Conservation (phyloP, 2,113 vertebrate genomes). For the Hippolais icterina region DNA sequence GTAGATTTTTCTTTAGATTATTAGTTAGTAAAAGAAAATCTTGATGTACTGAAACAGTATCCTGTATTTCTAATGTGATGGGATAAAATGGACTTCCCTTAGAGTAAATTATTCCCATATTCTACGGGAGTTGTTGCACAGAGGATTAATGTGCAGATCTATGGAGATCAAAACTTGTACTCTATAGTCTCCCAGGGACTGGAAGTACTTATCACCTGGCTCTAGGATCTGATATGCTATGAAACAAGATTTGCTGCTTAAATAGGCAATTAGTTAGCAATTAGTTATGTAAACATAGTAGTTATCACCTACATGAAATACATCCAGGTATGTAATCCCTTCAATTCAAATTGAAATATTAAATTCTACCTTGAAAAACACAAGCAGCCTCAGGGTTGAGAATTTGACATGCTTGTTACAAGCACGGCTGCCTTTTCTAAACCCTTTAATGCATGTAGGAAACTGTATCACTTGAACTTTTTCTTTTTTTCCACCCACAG, state of each 20-base stretch:
- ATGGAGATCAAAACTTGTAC: neutral
- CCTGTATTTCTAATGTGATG: neutral
- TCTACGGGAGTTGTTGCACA: neutral
- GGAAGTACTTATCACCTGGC: neutral
- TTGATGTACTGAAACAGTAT: neutral
- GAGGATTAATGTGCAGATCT: neutral
- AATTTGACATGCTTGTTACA: neutral
- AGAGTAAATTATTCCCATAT: neutral
- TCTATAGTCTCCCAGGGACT: neutral
- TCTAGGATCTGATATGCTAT: neutral
- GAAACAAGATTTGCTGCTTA: neutral
- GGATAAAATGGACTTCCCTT: neutral
- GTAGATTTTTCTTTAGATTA: neutral
- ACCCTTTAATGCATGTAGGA: neutral
- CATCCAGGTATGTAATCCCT: conserved; percentile 26
- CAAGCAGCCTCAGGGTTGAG: neutral
- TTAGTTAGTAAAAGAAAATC: neutral
- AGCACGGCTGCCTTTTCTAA: neutral
- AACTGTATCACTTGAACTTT: neutral
- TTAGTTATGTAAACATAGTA: conserved; percentile 20
- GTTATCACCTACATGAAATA: neutral
- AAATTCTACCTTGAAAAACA: neutral
- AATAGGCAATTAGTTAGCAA: conserved; percentile 3
- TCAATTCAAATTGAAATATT: neutral
- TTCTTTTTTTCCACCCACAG: conserved; percentile 49